These are phyloP conservation scores for Cyanistes caeruleus DNA, from an alignment of 2,113 vertebrate genomes.

Conservation along the genomic window DNA sequence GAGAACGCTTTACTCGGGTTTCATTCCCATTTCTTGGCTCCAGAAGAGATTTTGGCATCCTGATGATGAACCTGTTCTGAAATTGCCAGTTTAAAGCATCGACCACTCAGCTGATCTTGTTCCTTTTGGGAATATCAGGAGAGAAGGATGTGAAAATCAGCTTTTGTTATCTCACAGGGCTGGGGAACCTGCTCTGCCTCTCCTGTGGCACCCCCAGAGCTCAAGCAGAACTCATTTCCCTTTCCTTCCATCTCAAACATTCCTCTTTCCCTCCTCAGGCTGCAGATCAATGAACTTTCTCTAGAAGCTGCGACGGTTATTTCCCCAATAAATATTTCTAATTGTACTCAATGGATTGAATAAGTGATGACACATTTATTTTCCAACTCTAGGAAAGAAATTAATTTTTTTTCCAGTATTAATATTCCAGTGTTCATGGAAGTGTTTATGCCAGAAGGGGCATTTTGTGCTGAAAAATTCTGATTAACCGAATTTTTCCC, in stretches of 20 bases:
- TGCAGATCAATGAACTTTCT: neutral
- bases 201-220: too few relatives aligned
- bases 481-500: neutral
- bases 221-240: neutral
- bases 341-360: neutral
- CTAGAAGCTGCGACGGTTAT: neutral
- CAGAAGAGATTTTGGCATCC: neutral
- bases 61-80: neutral
- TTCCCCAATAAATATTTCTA: neutral
- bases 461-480: constrained; percentile 4
- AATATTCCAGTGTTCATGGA: neutral
- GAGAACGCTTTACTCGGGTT: neutral
- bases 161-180: neutral
- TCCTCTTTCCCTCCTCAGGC: neutral
- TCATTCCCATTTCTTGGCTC: constrained; percentile 2
- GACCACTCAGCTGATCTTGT: neutral
- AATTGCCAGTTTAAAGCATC: neutral
- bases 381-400: neutral
- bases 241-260: neutral
- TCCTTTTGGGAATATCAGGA: neutral
- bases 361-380: constrained; percentile 6
- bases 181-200: neutral
- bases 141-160: neutral
- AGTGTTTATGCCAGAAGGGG: neutral
- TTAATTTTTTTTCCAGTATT: neutral